These are phyloP conservation scores for Sicus ferrugineus DNA, from an alignment of 2,888 invertebrate genomes.

Conservation along the genomic window DNA sequence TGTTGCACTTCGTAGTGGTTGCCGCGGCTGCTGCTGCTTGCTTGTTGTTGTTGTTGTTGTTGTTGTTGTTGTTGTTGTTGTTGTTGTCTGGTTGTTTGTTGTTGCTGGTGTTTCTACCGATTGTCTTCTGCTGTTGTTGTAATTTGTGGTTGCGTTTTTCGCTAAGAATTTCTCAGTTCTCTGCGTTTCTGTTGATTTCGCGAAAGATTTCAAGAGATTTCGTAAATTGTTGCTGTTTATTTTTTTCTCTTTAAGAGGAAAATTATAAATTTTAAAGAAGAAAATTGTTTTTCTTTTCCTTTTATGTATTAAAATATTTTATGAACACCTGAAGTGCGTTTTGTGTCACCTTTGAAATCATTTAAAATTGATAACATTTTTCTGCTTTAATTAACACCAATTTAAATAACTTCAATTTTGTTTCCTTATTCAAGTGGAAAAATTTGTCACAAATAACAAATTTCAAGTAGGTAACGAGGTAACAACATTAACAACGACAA, in stretches of 20 bases:
- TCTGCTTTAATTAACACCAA: no score
- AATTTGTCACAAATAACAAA: no score
- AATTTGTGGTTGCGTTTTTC: neutral
- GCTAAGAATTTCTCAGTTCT: neutral
- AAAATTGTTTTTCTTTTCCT: neutral
- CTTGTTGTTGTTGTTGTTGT: conserved; percentile 10
- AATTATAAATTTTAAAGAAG: no score
- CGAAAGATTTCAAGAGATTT: neutral
- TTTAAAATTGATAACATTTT: no score
- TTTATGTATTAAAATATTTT: no score
- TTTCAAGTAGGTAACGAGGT: no score
- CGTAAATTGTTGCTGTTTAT: neutral
- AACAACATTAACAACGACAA: neutral
- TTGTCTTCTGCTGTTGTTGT: neutral
- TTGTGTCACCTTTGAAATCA: no score
- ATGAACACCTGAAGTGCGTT: no score
- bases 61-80: conserved; percentile 1
- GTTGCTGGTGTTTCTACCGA: neutral
- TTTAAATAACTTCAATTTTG: no score
- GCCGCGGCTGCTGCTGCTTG: neutral
- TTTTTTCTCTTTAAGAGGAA: neutral
- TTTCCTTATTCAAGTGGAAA: no score
- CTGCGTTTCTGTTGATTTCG: neutral
- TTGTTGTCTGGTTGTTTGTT: neutral
- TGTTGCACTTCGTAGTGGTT: conserved; percentile 27